phyloP scores from a whole-genome alignment of 37 sponge, comb jelly and placozoan genomes.

The Theonella swinhoei region DNA sequence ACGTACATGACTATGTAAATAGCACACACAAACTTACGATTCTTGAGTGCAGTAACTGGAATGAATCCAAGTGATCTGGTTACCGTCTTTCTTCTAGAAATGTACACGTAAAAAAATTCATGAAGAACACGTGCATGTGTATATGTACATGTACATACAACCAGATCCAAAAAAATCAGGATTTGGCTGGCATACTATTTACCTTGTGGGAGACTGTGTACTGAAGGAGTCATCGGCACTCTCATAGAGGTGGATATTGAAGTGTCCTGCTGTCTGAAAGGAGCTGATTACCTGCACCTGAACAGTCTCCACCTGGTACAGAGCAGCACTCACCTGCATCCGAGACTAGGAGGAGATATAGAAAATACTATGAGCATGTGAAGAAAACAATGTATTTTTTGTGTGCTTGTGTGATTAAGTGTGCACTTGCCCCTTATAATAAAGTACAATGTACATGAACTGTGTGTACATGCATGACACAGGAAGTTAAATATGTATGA shows the following conservation, averaged over 20 bases:
- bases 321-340: slow-evolving; percentile 2
- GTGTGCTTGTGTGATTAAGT: too few relatives aligned
- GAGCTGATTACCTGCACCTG: slow-evolving; percentile 8
- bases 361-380: too few relatives aligned
- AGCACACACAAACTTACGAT: slow-evolving; percentile 11
- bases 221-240: neutral
- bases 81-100: neutral
- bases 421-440: too few relatives aligned
- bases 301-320: slow-evolving; percentile 18
- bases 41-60: slow-evolving; percentile 18
- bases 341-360: slow-evolving; percentile 14
- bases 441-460: too few relatives aligned
- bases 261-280: slow-evolving; percentile 9
- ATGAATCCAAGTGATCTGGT: slow-evolving; percentile 4
- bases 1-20: neutral
- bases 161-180: too few relatives aligned
- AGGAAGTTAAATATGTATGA: neutral
- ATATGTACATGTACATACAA: neutral
- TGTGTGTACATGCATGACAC: neutral
- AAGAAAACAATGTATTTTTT: too few relatives aligned
- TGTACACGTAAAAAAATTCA: neutral
- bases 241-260: slow-evolving; percentile 39
- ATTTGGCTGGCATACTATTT: too few relatives aligned
- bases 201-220: neutral
- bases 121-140: neutral